Conservation (phyloP, 1,140 invertebrate genomes). For the Cydia splendana region DNA sequence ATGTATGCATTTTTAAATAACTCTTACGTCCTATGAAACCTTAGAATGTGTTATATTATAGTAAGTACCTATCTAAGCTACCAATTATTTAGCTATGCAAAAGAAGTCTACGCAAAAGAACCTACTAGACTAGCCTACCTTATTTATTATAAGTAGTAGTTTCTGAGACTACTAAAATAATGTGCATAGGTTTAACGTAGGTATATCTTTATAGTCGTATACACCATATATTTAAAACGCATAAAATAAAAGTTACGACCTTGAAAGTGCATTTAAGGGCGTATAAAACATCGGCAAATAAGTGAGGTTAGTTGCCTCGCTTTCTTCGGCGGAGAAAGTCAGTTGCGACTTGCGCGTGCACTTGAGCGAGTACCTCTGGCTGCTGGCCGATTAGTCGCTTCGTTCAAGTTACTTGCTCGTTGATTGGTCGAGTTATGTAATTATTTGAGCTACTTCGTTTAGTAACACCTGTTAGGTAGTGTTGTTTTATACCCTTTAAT, state of each 20-base stretch:
- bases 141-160: no score
- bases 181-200: not conserved
- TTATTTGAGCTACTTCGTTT: slow-evolving; percentile 18
- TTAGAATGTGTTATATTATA: no score
- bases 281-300: slow-evolving; percentile 1
- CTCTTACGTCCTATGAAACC: no score
- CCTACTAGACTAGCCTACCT: no score
- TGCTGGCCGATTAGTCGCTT: not conserved
- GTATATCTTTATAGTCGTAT: not conserved
- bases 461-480: not conserved
- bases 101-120: no score
- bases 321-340: slow-evolving; percentile 27
- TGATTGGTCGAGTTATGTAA: slow-evolving; percentile 17
- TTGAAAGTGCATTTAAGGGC: slow-evolving; percentile 14
- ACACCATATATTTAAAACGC: not conserved
- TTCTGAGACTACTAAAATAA: not conserved
- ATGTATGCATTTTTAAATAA: no score
- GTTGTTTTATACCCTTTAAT: not conserved
- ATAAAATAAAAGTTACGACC: slow-evolving; percentile 6
- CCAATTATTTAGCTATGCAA: no score
- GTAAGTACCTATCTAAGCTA: no score
- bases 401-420: slow-evolving; percentile 19
- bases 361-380: slow-evolving; percentile 19
- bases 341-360: slow-evolving; percentile 12
- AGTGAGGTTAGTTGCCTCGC: slow-evolving; percentile 16